Evolutionary conservation across 2,797 vertebrate species (phyloP), one percentile per base, ranked within the genome.

Genomic region (Platalea minor): DNA sequence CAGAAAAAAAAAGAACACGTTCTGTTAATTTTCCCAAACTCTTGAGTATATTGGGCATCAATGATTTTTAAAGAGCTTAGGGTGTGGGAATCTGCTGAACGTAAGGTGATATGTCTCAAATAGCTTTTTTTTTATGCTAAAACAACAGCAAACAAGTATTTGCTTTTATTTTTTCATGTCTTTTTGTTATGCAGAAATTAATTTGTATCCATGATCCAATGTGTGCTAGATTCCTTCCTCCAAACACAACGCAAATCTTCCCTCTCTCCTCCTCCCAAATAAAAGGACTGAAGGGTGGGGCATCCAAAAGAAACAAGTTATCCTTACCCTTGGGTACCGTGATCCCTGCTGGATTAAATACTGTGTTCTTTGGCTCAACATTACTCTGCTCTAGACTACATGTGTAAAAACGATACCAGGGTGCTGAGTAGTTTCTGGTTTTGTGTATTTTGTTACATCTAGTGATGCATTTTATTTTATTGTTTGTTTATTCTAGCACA

Each of bases 231-330:
- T 54, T 84, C 10, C 15, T 74, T 87, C 21, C 14, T 61, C 29
- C 33, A 39, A 43, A 93, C 79, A 0, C 33, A 33, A 5, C 10
- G 25, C 9, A 35, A 25, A 56, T 7, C 43, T 89, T 73, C 43
- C 2, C 6, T 35, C 23, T 76, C 16, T 75, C 0, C 0, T 7
- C 5, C 13, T 54, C 21, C 10, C 10, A 16, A 6, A 26, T 16
- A 29, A 26, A 37, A 46, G 26, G 18, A 7, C 11, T 29, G 35
- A 53, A 35, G 23, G 28, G 4, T 79, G n/a, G 7, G 51, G 7
- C 11, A 7, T 26, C 24, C 15, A 19, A 21, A 43, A 64, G 48
- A 64, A 85, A 50, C 9, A 39, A 31, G 4, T n/a, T 78, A 4
- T 19, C 28, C 25, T 81, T 75, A 10, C 25, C 13, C 5, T 20